Conservation (phyloP, 2,797 vertebrate species). For the Coccyzus lansbergi region DNA sequence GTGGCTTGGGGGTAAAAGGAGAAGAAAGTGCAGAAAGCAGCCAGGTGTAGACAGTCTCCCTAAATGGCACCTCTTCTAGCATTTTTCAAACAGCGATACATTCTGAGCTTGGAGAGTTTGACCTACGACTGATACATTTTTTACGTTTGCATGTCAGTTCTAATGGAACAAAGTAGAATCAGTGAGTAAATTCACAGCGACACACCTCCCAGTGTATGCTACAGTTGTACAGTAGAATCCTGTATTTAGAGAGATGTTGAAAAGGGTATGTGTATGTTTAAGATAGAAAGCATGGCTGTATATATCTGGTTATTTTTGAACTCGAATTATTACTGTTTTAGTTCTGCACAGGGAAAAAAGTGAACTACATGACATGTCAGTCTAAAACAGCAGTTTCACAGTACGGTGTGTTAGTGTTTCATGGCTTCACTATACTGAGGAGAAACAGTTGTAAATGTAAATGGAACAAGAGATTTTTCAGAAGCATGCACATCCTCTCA, state of each 20-base stretch:
- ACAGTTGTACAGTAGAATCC: background rate
- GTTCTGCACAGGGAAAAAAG: background rate
- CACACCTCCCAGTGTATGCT: fast-evolving
- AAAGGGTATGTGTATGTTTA: background rate
- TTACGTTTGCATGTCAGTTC: background rate
- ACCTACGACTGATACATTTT: background rate
- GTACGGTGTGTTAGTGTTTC: background rate
- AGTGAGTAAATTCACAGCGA: background rate
- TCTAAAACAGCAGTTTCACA: background rate
- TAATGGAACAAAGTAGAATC: background rate
- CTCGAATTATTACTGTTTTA: background rate
- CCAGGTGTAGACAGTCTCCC: background rate
- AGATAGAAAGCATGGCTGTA: background rate
- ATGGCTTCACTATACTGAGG: background rate
- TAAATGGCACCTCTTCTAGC: background rate
- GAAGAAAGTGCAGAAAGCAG: background rate
- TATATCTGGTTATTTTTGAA: background rate
- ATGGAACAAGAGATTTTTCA: background rate
- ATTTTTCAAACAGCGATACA: background rate
- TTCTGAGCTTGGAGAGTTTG: background rate
- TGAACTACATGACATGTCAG: background rate
- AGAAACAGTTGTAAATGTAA: background rate
- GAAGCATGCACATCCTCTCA: background rate
- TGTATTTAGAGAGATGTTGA: background rate
- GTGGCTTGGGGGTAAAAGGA: background rate